Evolutionary conservation across 2,797 vertebrate species (phyloP).

Genomic region (Manis crassicaudata): DNA sequence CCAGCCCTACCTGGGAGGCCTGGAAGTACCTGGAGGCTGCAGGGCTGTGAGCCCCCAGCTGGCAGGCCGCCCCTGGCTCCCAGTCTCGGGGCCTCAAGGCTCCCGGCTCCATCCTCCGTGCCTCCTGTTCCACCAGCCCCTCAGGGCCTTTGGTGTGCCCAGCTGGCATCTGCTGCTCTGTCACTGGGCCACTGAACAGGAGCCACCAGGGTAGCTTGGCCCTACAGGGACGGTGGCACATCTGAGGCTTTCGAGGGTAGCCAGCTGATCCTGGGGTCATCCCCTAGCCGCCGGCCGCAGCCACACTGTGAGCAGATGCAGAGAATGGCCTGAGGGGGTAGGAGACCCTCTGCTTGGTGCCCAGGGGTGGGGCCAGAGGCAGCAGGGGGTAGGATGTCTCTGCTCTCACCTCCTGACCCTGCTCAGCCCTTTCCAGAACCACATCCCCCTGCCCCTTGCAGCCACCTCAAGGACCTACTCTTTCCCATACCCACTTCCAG

Average conservation of each 20-base stretch:
- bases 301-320: too few relatives aligned
- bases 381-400: fast-evolving
- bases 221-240: not conserved
- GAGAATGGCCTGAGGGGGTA: not conserved
- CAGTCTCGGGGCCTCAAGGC: too few relatives aligned
- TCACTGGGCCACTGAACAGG: not conserved
- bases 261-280: not conserved
- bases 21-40: not conserved
- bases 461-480: not conserved
- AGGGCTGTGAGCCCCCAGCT: not conserved
- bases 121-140: not conserved
- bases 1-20: fast-evolving
- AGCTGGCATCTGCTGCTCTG: not conserved
- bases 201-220: not conserved
- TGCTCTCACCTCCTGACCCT: too few relatives aligned
- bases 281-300: not conserved
- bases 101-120: not conserved
- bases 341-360: not conserved
- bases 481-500: not conserved
- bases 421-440: fast-evolving
- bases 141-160: not conserved
- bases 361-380: not conserved
- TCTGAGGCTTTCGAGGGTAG: fast-evolving
- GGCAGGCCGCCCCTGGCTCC: too few relatives aligned
- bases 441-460: fast-evolving